Conservation (phyloP, 2,888 invertebrate species). For the Cosmopolites sordidus region DNA sequence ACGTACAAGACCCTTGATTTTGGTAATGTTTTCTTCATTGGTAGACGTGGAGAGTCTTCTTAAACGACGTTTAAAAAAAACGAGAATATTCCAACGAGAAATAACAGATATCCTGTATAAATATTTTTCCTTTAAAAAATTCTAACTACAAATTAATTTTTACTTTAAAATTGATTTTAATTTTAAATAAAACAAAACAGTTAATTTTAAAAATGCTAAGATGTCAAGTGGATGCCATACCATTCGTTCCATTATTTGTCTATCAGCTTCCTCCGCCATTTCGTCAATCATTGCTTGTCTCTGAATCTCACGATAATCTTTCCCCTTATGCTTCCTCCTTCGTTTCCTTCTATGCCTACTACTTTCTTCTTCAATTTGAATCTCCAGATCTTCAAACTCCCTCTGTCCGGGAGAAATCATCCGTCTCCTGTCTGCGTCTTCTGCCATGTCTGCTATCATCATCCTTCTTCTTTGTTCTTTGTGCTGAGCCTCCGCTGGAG, state of each 20-base stretch:
- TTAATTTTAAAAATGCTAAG: no score
- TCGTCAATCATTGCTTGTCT: constrained; percentile 2
- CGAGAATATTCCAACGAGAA: no score
- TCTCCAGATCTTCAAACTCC: constrained; percentile 8
- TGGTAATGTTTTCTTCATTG: no score
- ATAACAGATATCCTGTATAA: no score
- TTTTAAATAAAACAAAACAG: no score
- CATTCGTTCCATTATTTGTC: constrained; percentile 2
- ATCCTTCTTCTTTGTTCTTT: not conserved
- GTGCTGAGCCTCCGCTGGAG: no score
- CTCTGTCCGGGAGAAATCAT: constrained; percentile 1
- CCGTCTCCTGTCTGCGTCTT: constrained; percentile 4
- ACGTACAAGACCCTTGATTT: no score
- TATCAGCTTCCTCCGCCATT: constrained; percentile 3
- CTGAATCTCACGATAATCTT: not conserved
- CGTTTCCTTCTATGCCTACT: not conserved
- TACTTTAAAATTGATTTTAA: no score
- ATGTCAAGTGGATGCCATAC: not conserved
- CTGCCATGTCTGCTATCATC: constrained; percentile 1
- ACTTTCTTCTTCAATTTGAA: not conserved
- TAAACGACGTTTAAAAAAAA: no score
- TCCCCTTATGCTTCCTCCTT: not conserved
- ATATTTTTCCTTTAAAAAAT: no score
- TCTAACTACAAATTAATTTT: no score
- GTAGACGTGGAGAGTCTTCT: no score